A percentile compares a stretch with the other conserved stretches of the same genome.
These are phyloP conservation scores for Heliconius eleuchia DNA, from an alignment of 1,140 invertebrate genomes.

Conservation along the genomic window DNA sequence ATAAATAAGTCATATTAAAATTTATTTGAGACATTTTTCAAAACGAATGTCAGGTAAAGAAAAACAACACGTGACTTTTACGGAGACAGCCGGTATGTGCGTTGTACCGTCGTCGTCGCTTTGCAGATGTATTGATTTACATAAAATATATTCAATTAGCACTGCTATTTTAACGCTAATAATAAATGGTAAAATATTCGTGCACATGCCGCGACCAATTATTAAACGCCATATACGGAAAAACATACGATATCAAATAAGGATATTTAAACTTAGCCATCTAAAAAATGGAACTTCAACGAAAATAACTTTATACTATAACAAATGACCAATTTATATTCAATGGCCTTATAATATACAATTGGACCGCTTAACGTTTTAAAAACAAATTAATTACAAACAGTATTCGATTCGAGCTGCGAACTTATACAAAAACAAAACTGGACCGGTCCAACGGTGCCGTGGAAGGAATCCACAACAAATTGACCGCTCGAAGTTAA, in stretches of 20 bases:
- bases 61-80: conserved; percentile 67
- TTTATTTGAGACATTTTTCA: conserved; percentile 3
- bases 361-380: background rate
- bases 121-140: conserved; percentile 60
- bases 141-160: conserved; percentile 65
- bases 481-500: conserved; percentile 44
- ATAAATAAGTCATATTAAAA: background rate
- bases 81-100: conserved; percentile 58
- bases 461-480: conserved; percentile 23
- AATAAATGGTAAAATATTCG: conserved; percentile 17
- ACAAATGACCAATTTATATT: conserved; percentile 16
- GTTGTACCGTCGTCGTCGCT: conserved; percentile 56
- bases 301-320: conserved; percentile 5
- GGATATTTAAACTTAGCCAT: background rate
- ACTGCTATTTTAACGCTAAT: background rate
- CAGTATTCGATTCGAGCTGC: background rate
- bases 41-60: conserved; percentile 39
- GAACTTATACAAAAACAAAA: background rate
- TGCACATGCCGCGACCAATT: conserved; percentile 22
- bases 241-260: conserved; percentile 11
- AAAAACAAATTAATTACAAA: background rate
- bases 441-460: background rate
- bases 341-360: background rate
- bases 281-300: background rate
- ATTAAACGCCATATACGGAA: conserved; percentile 16